Evolutionary conservation across 2,888 invertebrate genomes (phyloP), one percentile per base, ranked within the genome.

Genomic region (Cryptophagus acutangulus): DNA sequence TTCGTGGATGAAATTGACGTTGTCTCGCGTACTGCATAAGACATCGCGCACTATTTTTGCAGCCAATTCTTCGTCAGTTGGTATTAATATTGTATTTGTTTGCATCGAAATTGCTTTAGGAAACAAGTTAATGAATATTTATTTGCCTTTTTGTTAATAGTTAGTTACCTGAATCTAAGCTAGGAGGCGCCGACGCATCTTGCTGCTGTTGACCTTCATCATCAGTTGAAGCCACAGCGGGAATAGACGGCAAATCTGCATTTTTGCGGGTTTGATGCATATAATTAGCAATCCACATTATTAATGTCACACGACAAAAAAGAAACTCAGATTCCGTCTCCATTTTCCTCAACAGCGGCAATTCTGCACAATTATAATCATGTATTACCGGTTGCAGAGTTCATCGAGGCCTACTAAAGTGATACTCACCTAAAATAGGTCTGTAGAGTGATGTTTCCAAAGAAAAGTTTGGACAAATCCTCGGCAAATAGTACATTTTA

Each of bases 1-100:
- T 71, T 96, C 96, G 60, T 95, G 89, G 17, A 95, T 82, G 64
- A 96, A 89, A 72, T 96, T 92, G 3, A 96, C 84, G 67, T 95
- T 93, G 53, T 92, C 91, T 33, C 92, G 79, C 26, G 82, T 87
- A 17, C 83, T 79, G 64, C 90, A 92, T 28, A 96, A 74, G 12
- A 94, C 92, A 57, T 90, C 87, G 33, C 89, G 81, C 0, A 93
- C 92, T 39, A 93, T 82, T 54, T 79, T 73, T 36, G 78, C 74
- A 2, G 67, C 62, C 10, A 69, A 44, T 49, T 70, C 67, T 51
- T 70, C 69, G 34, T 70, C 70, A 13, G 46, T 67, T 48, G 64
- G 61, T 57, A n/a, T n/a, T n/a, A n/a, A n/a, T n/a, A n/a, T n/a
- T n/a, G 59, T 59, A 55, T 65, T 61, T 1, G 62, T 61, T 48